Conservation (phyloP, 2,888 invertebrate species). For the Netelia virgata region DNA sequence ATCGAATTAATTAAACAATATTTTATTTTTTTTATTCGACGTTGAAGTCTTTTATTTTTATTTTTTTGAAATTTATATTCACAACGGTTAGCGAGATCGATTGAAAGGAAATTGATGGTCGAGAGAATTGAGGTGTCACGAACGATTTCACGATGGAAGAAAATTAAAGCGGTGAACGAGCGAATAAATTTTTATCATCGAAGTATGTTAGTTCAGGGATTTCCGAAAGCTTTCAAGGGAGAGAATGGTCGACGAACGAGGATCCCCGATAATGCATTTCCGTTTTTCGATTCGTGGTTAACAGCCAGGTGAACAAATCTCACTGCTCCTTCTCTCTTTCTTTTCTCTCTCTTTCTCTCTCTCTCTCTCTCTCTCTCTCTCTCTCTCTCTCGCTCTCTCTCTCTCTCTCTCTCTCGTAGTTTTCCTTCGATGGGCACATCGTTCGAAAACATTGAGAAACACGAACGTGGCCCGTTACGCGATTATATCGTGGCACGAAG, state of each 20-base stretch:
- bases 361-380: too few relatives aligned
- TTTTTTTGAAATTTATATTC: not conserved
- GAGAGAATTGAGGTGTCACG: not conserved
- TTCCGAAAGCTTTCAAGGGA: conserved; percentile 50
- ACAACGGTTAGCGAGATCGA: not conserved
- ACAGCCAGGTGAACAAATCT: conserved; percentile 52
- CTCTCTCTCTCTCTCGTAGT: not conserved
- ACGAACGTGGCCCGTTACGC: conserved; percentile 27
- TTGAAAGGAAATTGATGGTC: not conserved
- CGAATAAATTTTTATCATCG: not conserved
- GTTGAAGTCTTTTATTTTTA: not conserved
- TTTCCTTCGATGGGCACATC: not conserved
- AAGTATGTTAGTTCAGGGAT: conserved; percentile 56
- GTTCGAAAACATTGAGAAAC: conserved; percentile 49
- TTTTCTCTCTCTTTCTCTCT: not conserved
- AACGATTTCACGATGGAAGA: not conserved
- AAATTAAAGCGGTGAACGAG: not conserved
- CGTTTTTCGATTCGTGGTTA: conserved; percentile 35
- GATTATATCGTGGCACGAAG: conserved; percentile 39
- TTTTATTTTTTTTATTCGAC: not conserved
- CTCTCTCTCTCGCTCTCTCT: too few relatives aligned
- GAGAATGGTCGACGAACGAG: conserved; percentile 3
- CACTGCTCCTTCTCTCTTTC: not conserved
- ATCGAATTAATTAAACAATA: too few relatives aligned
- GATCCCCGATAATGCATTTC: conserved; percentile 56